Base-by-base conservation (phyloP, 2,888 invertebrate genomes). In the Helobdella robusta region DNA sequence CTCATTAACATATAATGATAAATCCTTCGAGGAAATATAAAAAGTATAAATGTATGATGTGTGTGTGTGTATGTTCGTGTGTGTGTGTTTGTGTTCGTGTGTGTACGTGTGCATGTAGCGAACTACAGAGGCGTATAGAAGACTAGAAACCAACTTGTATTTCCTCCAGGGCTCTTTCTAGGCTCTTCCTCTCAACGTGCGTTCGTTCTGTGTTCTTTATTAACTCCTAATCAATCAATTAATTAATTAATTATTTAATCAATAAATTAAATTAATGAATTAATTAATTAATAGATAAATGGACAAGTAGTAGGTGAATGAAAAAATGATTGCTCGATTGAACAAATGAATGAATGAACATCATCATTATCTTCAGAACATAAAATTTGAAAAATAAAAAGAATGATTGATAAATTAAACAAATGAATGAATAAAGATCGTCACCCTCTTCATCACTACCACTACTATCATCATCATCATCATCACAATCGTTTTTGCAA, bases 1-100 rank as follows among this genome's bases (percentile, higher is more conserved):
- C 83, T 98, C 98, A 79, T 98, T 98, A 68, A 97, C 92, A 79
- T 91, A 98, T 75, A 91, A 88, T 2, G 94, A 91, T 36, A 97
- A 88, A 79, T 97, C 94, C 79, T 70, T 40, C 20, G 28, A 5
- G 44, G 5, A 32, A 25, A 50, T 4, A 50, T n/a, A n/a, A n/a
- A n/a, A n/a, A n/a, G n/a, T n/a, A n/a, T n/a, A n/a, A n/a, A n/a
- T n/a, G n/a, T n/a, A n/a, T n/a, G n/a, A n/a, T n/a, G n/a, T n/a
- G n/a, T n/a, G n/a, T n/a, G n/a, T n/a, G n/a, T n/a, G n/a, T n/a
- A n/a, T n/a, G n/a, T n/a, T n/a, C n/a, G n/a, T n/a, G n/a, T n/a
- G n/a, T n/a, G n/a, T n/a, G n/a, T n/a, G n/a, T n/a, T n/a, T n/a
- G n/a, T n/a, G n/a, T n/a, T n/a, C n/a, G n/a, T n/a, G n/a, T n/a